Base-by-base conservation (phyloP, 2,113 vertebrate species). In the Protomyctophum bolini region DNA sequence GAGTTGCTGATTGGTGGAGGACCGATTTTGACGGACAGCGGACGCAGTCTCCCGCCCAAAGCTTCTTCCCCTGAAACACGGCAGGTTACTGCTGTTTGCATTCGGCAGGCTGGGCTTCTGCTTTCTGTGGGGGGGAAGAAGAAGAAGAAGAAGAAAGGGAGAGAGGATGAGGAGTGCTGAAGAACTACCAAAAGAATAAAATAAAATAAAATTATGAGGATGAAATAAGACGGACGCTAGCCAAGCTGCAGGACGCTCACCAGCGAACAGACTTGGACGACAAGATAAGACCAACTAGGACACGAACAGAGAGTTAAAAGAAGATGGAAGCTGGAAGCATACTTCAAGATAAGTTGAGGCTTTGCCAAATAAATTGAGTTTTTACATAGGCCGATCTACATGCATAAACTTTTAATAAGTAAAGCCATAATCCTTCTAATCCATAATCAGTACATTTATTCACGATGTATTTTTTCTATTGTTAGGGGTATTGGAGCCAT, bases 11-110 rank as follows among this genome's bases (percentile, higher is more conserved):
- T 88, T 88, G 92, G 90, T 77, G 91, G 89, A 90, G 90, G 91
- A 85, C 86, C 63, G 51, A 77, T 90, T 92, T 89, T 91, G 82
- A 88, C 52, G 54, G 80, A 81, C 69, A 69, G 80, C 85, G 86
- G 83, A 41, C 33, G 5, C 3, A 4, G 76, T 79, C 76, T 81
- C 79, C 75, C 58, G 64, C 58, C 66, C 62, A 60, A 51, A 47
- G 45, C 8, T 7, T 6, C 9, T 50, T 87, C 92, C 87, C 81
- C 82, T 87, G 89, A 87, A 41, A 88, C 90, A 83, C 86, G 86
- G 80, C 57, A 85, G 33, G 84, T 96, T 94, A 99, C 93, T 99
- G 98, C 93, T 99, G 97, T 88, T 99, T 98, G 94, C 98, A 99
- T 88, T 99, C 98, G 45, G 96, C 94, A 72, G 97, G 98, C 88